Percentiles rank a stretch among this genome's conserved stretches.
Conservation (phyloP, 2,113 vertebrate genomes). For the Zosterops lateralis region DNA sequence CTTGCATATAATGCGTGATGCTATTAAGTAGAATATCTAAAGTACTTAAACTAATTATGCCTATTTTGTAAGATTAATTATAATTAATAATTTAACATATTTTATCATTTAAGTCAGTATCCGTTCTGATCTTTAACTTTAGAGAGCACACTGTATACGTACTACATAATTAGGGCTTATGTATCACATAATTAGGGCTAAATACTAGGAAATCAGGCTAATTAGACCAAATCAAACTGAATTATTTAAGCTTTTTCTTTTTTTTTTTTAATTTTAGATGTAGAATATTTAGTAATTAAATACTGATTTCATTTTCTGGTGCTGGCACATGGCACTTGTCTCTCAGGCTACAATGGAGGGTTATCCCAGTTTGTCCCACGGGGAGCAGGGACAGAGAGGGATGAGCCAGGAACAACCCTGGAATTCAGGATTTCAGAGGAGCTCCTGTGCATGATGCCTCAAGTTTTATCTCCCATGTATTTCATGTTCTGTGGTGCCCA, state of each 20-base stretch:
- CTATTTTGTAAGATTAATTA: conserved; percentile 85
- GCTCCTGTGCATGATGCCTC: background rate
- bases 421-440: background rate
- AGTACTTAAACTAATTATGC: conserved; percentile 82
- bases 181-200: conserved; percentile 85
- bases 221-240: conserved; percentile 86
- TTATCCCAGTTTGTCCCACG: background rate
- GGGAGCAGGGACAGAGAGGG: background rate
- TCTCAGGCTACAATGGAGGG: conserved; percentile 16
- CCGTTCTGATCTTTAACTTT: conserved; percentile 86
- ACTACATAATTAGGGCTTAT: conserved; percentile 83
- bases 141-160: conserved; percentile 80
- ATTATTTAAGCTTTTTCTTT: conserved; percentile 77
- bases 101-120: conserved; percentile 85
- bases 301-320: conserved; percentile 71
- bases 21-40: conserved; percentile 79
- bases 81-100: conserved; percentile 86
- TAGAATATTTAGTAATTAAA: conserved; percentile 81
- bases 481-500: too few relatives aligned
- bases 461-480: too few relatives aligned
- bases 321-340: conserved; percentile 50
- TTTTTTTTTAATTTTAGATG: conserved; percentile 76
- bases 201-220: conserved; percentile 86
- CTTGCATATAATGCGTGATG: conserved; percentile 69
- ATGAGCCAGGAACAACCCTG: accelerated